These are phyloP conservation scores for Dione juno DNA, from an alignment of 2,888 invertebrate species.

Conservation along the genomic window DNA sequence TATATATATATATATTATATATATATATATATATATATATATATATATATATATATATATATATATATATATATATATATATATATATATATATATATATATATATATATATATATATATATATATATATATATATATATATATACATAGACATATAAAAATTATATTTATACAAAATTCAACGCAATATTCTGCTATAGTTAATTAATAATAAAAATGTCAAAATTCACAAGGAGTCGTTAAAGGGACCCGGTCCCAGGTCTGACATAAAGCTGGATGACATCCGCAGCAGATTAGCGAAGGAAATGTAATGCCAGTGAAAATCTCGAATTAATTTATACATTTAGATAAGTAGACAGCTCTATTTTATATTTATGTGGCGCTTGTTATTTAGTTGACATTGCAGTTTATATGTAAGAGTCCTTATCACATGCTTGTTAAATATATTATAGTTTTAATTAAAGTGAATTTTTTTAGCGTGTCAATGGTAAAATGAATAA, in stretches of 20 bases:
- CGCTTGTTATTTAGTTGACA: background rate
- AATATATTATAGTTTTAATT: too few relatives aligned
- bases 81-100: too few relatives aligned
- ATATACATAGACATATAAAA: too few relatives aligned
- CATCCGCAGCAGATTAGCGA: conserved; percentile 26
- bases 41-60: too few relatives aligned
- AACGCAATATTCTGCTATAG: background rate
- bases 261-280: conserved; percentile 31
- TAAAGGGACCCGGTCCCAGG: conserved; percentile 27
- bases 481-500: too few relatives aligned
- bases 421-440: too few relatives aligned
- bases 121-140: too few relatives aligned
- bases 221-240: conserved; percentile 13
- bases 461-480: too few relatives aligned
- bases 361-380: background rate
- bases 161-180: background rate
- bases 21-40: too few relatives aligned
- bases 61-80: too few relatives aligned
- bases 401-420: background rate
- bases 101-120: too few relatives aligned
- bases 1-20: too few relatives aligned
- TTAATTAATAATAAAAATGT: conserved; percentile 21
- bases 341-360: conserved; percentile 10
- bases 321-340: conserved; percentile 19
- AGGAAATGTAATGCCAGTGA: conserved; percentile 13